Evolutionary conservation across 2,888 invertebrate species (phyloP).

Genomic region (Orchesella flavescens): DNA sequence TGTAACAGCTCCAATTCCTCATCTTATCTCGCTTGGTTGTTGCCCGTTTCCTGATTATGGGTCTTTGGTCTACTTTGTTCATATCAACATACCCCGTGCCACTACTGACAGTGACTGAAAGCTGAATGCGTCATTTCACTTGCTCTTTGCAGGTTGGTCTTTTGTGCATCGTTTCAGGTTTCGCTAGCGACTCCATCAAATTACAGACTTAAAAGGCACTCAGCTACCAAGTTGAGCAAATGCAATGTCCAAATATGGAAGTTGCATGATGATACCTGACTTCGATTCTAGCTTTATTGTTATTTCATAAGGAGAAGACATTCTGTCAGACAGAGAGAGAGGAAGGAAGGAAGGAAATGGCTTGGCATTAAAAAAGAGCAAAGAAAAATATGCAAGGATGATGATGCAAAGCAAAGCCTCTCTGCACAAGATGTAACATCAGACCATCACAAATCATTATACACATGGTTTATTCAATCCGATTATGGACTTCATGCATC

Average conservation of each 20-base stretch:
- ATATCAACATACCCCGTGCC: neutral
- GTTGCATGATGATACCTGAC: conserved; percentile 51
- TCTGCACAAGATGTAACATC: neutral
- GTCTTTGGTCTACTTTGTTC: neutral
- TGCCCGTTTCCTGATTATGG: conserved; percentile 33
- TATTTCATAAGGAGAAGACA: conserved; percentile 14
- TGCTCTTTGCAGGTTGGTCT: conserved; percentile 7
- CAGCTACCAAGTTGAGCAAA: conserved; percentile 60
- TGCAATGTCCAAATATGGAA: conserved; percentile 58
- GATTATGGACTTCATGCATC: conserved; percentile 49
- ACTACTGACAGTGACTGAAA: neutral
- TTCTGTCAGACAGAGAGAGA: conserved; percentile 10
- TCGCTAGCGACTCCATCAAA: conserved; percentile 39
- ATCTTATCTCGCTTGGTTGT: conserved; percentile 3
- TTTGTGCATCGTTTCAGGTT: conserved; percentile 2
- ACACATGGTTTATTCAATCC: conserved; percentile 38
- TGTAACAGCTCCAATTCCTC: neutral
- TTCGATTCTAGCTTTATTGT: conserved; percentile 23
- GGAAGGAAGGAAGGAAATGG: conserved; percentile 29
- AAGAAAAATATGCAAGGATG: neutral
- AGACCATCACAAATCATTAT: conserved; percentile 7
- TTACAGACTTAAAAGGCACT: conserved; percentile 58
- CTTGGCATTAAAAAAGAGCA: neutral
- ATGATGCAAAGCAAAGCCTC: no score
- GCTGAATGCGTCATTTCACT: neutral